Evolutionary conservation across 2,888 invertebrate species (phyloP), one percentile per base, ranked within the genome.

Genomic region (Pterobdella sp.): DNA sequence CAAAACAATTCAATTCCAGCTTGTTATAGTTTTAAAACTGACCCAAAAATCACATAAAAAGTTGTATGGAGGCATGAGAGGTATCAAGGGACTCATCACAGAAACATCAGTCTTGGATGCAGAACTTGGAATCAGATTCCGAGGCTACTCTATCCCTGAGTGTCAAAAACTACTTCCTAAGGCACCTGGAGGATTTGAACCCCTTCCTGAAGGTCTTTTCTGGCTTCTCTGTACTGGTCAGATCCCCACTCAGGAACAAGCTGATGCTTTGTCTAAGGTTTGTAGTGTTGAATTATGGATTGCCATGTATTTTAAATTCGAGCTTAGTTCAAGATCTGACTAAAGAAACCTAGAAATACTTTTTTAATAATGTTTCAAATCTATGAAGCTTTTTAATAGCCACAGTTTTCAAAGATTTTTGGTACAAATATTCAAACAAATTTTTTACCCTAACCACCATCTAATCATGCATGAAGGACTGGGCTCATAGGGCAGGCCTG

Each of bases 51-150:
- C 7, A n/a, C 49, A 63, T 65, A 49, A 73, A 7, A 77, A 87
- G 87, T 85, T 87, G 80, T 88, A 95, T 85, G 94, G 94, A 79
- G 95, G 95, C 70, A 96, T 95, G 95, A 87, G 95, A 81, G 93
- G 94, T 52, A 94, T 95, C 86, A 93, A 93, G 84, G 94, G 93
- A 77, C 86, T 96, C 75, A 92, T 95, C 1, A 93, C 93, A 85
- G 95, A 95, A 84, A 94, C 95, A 0, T 95, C 94, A 22, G 93
- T 94, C 37, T 86, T 95, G 78, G 95, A 96, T 83, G 88, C 94
- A 0, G 94, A 95, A 76, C 94, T 95, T 84, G 95, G 95, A 77
- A 95, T 96, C 84, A 87, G 93, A 76, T 96, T 95, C 88, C 89
- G 95, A 74, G 94, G 94, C 42, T 88, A 91, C 81, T 92, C 93